Base-by-base conservation (phyloP, 1,140 invertebrate species). In the Tenebrio molitor region DNA sequence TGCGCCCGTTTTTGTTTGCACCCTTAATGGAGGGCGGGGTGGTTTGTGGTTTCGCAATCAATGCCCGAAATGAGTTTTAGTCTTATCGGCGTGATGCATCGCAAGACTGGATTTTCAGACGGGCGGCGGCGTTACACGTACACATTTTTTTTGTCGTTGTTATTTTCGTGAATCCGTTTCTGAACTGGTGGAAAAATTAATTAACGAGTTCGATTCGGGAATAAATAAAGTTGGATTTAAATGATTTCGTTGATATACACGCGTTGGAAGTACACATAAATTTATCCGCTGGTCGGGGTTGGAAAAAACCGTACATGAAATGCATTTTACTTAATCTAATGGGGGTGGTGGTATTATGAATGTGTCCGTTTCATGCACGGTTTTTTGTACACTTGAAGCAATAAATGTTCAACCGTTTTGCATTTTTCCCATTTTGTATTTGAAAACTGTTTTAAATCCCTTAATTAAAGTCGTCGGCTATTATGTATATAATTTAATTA, bases 1-100 rank as follows among this genome's bases (percentile, higher is more conserved):
- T 65, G 63, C 50, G 67, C 67, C 50, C 73, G 73, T 73, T 75
- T 77, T 73, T 77, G 76, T 77, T 75, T 74, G 73, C 69, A 25
- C 73, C 68, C 62, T 65, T 77, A 75, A 77, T 72, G 41, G 75
- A 71, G 66, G 71, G n/a, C 1, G 1, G 58, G 44, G 44, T 15
- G 5, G n/a, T 21, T 16, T 25, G 50, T 17, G 50, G 34, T 65
- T 65, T 17, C 12, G 39, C 12, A 39, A 65, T 65, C 62, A 65
- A 7, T 39, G 62, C 15, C n/a, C 39, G 50, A 65, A 65, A 65
- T 65, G 62, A 65, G 62, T 17, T 39, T 19, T 15, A 23, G 12
- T 12, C 50, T 58, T 58, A 58, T 58, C 50, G 21, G 21, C 42
- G 42, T 4, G 16, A 46, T 10, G 42, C 4, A 46, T 46, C 10